phyloP scores from a whole-genome alignment of 1,140 invertebrate species.

The Drosophila fuyamai region DNA sequence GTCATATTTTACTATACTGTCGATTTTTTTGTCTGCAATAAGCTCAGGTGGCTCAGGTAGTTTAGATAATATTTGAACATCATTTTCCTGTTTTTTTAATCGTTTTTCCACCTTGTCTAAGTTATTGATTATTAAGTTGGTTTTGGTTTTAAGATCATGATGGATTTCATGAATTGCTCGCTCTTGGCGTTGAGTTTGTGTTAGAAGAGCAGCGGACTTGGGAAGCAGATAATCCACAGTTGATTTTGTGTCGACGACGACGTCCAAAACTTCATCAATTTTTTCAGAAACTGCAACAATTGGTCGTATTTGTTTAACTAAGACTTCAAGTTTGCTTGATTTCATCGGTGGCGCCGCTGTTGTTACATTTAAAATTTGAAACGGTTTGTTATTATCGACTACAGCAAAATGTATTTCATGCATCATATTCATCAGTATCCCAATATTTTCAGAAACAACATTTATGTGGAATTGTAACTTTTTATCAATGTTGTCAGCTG shows the following conservation, averaged over 20 bases:
- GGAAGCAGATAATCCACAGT: constrained; percentile 93
- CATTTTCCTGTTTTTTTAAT: constrained; percentile 92
- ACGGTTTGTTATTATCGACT: constrained; percentile 87
- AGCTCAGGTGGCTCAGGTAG: constrained; percentile 90
- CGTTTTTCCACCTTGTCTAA: constrained; percentile 93
- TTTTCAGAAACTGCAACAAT: constrained; percentile 94
- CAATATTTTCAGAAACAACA: constrained; percentile 91
- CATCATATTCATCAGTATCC: constrained; percentile 90
- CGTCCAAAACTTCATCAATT: constrained; percentile 95
- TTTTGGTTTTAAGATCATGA: constrained; percentile 91
- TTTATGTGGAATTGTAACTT: constrained; percentile 94
- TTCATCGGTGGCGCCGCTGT: constrained; percentile 86
- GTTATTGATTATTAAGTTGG: constrained; percentile 94
- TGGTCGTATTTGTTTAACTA: constrained; percentile 91
- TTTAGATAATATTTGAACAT: constrained; percentile 87
- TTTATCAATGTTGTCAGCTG: constrained; percentile 91
- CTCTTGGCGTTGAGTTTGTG: constrained; percentile 94
- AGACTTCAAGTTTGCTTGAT: constrained; percentile 90
- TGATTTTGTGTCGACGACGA: constrained; percentile 93
- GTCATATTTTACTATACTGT: constrained; percentile 91
- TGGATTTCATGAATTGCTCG: constrained; percentile 94
- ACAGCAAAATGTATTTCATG: constrained; percentile 92
- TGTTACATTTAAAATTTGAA: constrained; percentile 82
- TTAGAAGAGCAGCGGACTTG: constrained; percentile 93
- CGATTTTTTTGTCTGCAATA: constrained; percentile 91